Conservation (phyloP, 2,797 vertebrate species). For the Liasis olivaceus region DNA sequence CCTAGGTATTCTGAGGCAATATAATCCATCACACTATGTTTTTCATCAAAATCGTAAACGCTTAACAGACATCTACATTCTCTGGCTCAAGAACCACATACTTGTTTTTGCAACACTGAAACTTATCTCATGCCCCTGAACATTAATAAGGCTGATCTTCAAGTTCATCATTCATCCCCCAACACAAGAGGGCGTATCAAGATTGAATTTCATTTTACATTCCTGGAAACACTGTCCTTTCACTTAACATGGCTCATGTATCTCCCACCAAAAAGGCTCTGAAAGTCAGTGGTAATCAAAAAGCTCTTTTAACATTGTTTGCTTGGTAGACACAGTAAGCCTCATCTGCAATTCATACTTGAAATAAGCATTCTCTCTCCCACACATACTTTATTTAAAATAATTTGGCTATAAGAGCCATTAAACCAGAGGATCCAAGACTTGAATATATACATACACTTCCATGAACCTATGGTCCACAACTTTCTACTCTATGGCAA, state of each 20-base stretch:
- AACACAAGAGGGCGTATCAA: slow-evolving; percentile 28
- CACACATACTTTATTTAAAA: not conserved
- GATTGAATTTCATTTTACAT: slow-evolving; percentile 22
- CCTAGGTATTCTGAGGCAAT: not conserved
- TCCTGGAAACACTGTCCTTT: slow-evolving; percentile 33
- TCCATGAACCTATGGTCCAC: not conserved
- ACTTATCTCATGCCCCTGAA: not conserved
- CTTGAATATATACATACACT: not conserved
- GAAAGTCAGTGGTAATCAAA: slow-evolving; percentile 14
- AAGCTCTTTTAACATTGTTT: slow-evolving; percentile 33
- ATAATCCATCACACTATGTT: not conserved
- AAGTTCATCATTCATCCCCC: slow-evolving; percentile 14
- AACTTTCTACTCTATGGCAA: not conserved
- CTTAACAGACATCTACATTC: not conserved
- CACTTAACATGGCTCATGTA: not conserved
- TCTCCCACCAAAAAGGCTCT: not conserved
- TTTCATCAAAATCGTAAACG: not conserved
- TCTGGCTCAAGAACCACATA: not conserved
- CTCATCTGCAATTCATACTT: not conserved
- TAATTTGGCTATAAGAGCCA: not conserved
- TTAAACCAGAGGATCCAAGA: no score
- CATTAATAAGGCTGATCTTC: slow-evolving; percentile 44
- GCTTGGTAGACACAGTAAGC: slow-evolving; percentile 11
- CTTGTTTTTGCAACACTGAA: not conserved
- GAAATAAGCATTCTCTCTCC: slow-evolving; percentile 15